These are phyloP conservation scores for Drosophila anomelani DNA, from an alignment of 2,888 invertebrate species.

Conservation along the genomic window DNA sequence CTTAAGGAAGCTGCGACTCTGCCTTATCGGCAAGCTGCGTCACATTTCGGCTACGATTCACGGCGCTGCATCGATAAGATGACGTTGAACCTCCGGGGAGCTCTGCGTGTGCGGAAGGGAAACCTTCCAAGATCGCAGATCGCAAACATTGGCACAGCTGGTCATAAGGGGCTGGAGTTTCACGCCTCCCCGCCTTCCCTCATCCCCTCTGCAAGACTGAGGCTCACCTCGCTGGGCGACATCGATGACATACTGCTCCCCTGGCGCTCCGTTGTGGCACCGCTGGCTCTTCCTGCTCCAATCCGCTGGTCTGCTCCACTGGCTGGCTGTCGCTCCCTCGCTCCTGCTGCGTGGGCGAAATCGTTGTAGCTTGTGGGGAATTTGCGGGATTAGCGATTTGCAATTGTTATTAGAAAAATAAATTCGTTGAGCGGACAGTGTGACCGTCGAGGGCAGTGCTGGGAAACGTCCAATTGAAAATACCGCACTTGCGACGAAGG, in stretches of 20 bases:
- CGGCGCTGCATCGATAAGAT: constrained; percentile 49
- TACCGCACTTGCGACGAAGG: constrained; percentile 18
- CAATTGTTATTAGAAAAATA: constrained; percentile 41
- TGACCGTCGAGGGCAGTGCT: constrained; percentile 38
- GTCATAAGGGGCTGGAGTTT: constrained; percentile 4
- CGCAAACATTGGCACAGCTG: constrained; percentile 70
- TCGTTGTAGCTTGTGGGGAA: neutral
- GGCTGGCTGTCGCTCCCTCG: constrained; percentile 12
- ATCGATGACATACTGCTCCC: constrained; percentile 71
- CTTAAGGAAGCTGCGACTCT: constrained; percentile 22
- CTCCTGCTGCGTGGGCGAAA: constrained; percentile 4
- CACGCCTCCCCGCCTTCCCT: constrained; percentile 3
- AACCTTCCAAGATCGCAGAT: constrained; percentile 32
- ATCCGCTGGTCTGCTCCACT: constrained; percentile 11
- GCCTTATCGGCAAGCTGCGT: constrained; percentile 22
- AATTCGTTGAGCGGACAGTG: constrained; percentile 35
- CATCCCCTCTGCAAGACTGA: neutral
- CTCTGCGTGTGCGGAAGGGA: constrained; percentile 24
- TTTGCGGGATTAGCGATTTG: constrained; percentile 3
- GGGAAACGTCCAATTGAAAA: constrained; percentile 14
- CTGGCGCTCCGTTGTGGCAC: constrained; percentile 49
- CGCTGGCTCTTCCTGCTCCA: constrained; percentile 26
- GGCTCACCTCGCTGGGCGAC: constrained; percentile 81
- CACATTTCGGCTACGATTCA: constrained; percentile 7
- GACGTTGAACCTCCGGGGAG: constrained; percentile 56